A percentile compares a stretch with the other conserved stretches of the same genome.
Evolutionary conservation across 2,113 vertebrate species (phyloP).

Genomic region (Cichladusa arquata): DNA sequence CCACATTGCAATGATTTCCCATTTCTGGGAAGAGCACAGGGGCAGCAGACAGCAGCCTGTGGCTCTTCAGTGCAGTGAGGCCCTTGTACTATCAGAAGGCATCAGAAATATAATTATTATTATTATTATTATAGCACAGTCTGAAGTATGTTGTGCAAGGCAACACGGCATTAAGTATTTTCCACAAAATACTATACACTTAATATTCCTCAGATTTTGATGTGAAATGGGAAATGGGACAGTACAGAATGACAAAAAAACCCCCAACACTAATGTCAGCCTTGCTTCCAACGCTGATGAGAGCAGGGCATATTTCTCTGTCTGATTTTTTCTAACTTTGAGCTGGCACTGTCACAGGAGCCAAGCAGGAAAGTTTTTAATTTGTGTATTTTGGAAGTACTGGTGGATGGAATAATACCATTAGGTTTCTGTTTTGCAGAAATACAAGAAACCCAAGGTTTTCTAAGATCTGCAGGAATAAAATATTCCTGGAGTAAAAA

Average conservation of each 20-base stretch:
- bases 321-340: not conserved
- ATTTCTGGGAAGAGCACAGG: not conserved
- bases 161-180: not conserved
- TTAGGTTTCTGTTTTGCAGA: not conserved
- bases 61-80: not conserved
- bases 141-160: not conserved
- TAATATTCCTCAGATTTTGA: not conserved
- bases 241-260: not conserved
- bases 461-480: not conserved
- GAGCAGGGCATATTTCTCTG: not conserved
- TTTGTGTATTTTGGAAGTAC: not conserved
- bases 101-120: not conserved
- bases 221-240: not conserved
- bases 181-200: not conserved
- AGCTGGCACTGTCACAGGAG: not conserved
- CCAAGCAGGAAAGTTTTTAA: not conserved
- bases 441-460: not conserved
- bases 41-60: not conserved
- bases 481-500: not conserved
- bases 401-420: not conserved
- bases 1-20: not conserved
- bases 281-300: not conserved
- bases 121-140: too few species aligned
- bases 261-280: not conserved
- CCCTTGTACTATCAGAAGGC: accelerated